These are phyloP conservation scores for Pelmatolapia mariae DNA, from an alignment of 2,113 vertebrate genomes.

Conservation along the genomic window DNA sequence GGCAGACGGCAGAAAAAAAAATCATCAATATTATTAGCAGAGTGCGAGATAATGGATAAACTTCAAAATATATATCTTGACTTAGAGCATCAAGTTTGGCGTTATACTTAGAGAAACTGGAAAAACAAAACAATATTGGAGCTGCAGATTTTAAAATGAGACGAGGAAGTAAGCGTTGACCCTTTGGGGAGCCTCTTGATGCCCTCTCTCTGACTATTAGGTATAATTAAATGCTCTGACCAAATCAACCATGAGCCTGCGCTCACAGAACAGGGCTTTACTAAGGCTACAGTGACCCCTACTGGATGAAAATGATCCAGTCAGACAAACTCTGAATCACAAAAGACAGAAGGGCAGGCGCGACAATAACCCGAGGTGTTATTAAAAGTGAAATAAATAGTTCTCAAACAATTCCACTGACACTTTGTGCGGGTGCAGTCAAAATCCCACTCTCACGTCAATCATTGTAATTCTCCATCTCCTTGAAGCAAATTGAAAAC, in stretches of 20 bases:
- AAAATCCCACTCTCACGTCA: not conserved
- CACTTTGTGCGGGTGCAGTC: not conserved
- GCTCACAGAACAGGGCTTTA: not conserved
- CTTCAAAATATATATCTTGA: not conserved
- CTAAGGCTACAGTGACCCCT: slow-evolving; percentile 57
- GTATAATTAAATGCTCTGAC: slow-evolving; percentile 16
- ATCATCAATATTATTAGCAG: not conserved
- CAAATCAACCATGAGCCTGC: not conserved
- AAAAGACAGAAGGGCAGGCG: not conserved
- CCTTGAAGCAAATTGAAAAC: not conserved
- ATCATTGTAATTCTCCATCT: not conserved
- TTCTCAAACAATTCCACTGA: not conserved
- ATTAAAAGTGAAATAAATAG: not conserved
- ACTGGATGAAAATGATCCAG: not conserved
- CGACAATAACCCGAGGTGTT: not conserved
- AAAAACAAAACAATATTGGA: not conserved
- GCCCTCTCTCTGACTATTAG: not conserved
- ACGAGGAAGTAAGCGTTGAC: not conserved
- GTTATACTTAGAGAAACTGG: not conserved
- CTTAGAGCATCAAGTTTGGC: not conserved
- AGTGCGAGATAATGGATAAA: not conserved
- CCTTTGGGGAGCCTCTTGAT: not conserved
- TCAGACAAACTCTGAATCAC: not conserved
- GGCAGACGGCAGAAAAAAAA: not conserved
- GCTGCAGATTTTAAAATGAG: not conserved